These are phyloP conservation scores for Axinella damicornis DNA, from an alignment of 37 sponge, comb jelly and placozoan genomes.

Conservation along the genomic window DNA sequence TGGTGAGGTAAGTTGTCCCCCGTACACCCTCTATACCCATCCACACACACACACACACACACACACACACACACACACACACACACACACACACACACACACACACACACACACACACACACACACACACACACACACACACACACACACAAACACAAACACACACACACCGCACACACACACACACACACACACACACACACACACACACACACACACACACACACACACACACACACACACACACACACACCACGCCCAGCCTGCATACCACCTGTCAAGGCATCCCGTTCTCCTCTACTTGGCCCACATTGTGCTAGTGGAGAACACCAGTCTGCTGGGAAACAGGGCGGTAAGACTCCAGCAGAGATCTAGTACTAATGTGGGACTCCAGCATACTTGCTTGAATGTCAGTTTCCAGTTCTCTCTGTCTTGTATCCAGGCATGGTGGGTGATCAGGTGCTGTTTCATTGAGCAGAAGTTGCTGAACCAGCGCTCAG, in stretches of 20 bases:
- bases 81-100: not conserved
- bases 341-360: not conserved
- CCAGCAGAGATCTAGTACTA: not conserved
- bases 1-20: slow-evolving; percentile 54
- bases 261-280: slow-evolving; percentile 31
- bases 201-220: not conserved
- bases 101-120: not conserved
- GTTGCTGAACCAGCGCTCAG: slow-evolving; percentile 35
- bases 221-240: not conserved
- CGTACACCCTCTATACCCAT: not conserved
- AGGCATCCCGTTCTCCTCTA: slow-evolving; percentile 37
- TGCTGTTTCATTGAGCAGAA: slow-evolving; percentile 67
- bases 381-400: not conserved
- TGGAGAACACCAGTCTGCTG: not conserved
- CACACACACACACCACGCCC: too few relatives aligned
- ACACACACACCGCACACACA: not conserved
- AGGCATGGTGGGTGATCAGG: slow-evolving; percentile 39
- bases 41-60: too few relatives aligned
- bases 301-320: slow-evolving; percentile 46
- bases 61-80: not conserved
- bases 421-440: not conserved
- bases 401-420: not conserved
- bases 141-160: not conserved
- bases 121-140: not conserved
- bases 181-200: too few relatives aligned